phyloP scores from a whole-genome alignment of 2,888 invertebrate species.

The Trichogramma dendrolimi region DNA sequence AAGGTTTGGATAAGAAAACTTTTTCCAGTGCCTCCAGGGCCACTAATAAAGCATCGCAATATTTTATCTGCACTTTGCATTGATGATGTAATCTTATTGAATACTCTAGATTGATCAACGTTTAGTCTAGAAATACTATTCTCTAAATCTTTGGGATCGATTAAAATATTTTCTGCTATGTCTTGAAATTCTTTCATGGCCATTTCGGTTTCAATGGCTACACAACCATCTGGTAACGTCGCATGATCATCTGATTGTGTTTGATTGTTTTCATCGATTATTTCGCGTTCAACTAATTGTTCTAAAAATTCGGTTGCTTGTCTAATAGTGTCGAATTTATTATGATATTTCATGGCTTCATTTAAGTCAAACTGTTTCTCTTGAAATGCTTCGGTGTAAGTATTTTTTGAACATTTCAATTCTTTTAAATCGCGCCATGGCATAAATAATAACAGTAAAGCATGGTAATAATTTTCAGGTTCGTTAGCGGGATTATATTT shows the following conservation, averaged over 20 bases:
- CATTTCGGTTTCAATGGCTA: constrained; percentile 24
- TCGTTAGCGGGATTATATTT: constrained; percentile 28
- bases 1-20: constrained; percentile 40
- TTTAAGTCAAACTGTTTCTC: background rate
- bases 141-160: constrained; percentile 9
- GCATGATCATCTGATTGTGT: background rate
- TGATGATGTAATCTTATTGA: constrained; percentile 26
- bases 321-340: background rate
- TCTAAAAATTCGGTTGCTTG: background rate
- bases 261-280: background rate
- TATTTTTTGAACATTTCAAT: constrained; percentile 22
- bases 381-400: constrained; percentile 30
- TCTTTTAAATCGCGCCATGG: constrained; percentile 26
- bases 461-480: constrained; percentile 26
- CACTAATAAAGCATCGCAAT: constrained; percentile 33
- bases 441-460: constrained; percentile 28
- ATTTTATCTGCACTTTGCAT: constrained; percentile 14
- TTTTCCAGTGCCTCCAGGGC: constrained; percentile 40
- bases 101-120: constrained; percentile 31
- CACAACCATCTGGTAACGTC: constrained; percentile 5
- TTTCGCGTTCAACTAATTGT: background rate
- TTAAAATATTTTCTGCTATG: constrained; percentile 9
- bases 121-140: constrained; percentile 30
- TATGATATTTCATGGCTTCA: constrained; percentile 12
- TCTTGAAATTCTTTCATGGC: constrained; percentile 34